Evolutionary conservation across 2,888 invertebrate genomes (phyloP).

Genomic region (Calameuta filiformis): DNA sequence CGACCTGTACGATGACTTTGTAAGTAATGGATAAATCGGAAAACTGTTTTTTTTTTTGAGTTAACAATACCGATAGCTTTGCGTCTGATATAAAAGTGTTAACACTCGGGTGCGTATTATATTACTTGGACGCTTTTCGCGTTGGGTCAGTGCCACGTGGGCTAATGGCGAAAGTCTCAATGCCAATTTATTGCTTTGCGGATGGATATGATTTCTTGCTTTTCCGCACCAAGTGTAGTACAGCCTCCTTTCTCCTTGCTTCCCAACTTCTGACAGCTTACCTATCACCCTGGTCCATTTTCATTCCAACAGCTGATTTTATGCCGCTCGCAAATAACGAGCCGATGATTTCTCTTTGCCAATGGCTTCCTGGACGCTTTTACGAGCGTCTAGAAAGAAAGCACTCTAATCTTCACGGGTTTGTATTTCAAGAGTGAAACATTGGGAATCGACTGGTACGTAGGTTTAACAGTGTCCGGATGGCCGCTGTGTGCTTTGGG

Average conservation of each 20-base stretch:
- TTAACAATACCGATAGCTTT: background rate
- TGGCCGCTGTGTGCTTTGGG: background rate
- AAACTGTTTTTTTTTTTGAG: background rate
- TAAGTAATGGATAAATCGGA: background rate
- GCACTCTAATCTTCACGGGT: background rate
- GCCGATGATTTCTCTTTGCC: background rate
- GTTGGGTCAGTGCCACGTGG: background rate
- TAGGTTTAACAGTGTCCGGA: background rate
- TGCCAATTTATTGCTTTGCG: background rate
- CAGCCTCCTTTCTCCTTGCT: background rate
- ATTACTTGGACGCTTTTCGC: background rate
- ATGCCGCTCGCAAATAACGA: background rate
- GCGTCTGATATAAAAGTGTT: background rate
- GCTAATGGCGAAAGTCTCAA: background rate
- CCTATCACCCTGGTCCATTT: background rate
- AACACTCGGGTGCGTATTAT: background rate
- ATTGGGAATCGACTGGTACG: background rate
- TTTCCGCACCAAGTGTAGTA: background rate
- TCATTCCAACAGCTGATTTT: background rate
- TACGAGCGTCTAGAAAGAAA: background rate
- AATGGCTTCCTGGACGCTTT: background rate
- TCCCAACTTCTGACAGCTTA: background rate
- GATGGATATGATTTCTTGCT: background rate
- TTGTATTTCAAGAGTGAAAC: background rate
- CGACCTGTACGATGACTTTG: background rate